phyloP scores from a whole-genome alignment of 2,113 vertebrate species.

The Burhinus bistriatus region DNA sequence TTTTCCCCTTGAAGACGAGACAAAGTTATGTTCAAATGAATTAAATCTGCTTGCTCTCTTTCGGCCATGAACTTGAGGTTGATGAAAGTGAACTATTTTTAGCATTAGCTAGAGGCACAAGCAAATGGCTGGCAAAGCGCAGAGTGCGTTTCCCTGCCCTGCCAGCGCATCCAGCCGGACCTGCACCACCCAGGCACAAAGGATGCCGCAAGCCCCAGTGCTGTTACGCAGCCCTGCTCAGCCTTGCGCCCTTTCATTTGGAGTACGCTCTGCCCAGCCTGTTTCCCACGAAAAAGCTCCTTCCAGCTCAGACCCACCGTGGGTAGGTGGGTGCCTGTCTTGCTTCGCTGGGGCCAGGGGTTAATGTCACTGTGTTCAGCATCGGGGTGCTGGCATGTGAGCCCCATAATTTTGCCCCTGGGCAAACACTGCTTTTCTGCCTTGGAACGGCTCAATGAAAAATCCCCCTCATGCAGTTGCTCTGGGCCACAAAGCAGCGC shows the following conservation, averaged over 20 bases:
- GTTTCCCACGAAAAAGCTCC: not conserved
- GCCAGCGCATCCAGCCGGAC: not conserved
- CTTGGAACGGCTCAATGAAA: not conserved
- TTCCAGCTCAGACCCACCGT: not conserved
- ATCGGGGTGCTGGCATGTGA: not conserved
- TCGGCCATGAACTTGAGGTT: not conserved
- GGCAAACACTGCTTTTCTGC: not conserved
- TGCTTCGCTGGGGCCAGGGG: not conserved
- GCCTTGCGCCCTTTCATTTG: too few relatives aligned
- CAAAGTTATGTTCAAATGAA: fast-evolving
- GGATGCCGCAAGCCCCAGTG: not conserved
- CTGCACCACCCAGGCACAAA: not conserved
- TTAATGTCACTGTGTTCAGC: not conserved
- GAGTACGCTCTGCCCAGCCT: not conserved
- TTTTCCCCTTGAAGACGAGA: not conserved
- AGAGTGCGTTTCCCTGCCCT: not conserved
- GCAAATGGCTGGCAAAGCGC: not conserved
- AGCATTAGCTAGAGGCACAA: not conserved
- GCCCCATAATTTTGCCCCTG: not conserved
- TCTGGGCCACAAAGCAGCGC: not conserved
- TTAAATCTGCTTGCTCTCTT: not conserved
- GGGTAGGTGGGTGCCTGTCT: too few relatives aligned
- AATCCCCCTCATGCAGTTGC: not conserved
- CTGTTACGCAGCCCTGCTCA: not conserved
- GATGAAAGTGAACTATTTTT: slow-evolving; percentile 11